Evolutionary conservation across 1,140 invertebrate genomes (phyloP).

Genomic region (Cherax quadricarinatus): DNA sequence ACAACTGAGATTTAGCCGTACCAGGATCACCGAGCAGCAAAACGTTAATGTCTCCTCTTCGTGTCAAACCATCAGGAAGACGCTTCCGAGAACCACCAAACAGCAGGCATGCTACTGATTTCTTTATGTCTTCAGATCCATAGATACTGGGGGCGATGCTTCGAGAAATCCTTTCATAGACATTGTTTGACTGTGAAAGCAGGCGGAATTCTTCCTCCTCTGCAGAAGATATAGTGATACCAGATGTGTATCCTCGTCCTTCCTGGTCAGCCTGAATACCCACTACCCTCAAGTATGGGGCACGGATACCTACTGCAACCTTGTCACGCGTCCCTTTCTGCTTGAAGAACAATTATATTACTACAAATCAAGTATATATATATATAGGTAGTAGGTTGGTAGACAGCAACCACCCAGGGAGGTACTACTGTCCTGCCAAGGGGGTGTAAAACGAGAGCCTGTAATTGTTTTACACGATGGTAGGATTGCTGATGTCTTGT

Average conservation of each 20-base stretch:
- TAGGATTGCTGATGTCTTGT: too few species aligned
- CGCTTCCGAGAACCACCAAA: slow-evolving; percentile 94
- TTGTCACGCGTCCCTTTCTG: slow-evolving; percentile 80
- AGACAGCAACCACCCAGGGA: too few species aligned
- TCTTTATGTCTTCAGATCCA: slow-evolving; percentile 96
- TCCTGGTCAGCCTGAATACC: slow-evolving; percentile 92
- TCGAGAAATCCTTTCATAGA: slow-evolving; percentile 92
- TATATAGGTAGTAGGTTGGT: too few species aligned
- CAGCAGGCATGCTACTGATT: slow-evolving; percentile 95
- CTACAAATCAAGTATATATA: too few species aligned
- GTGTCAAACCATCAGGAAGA: slow-evolving; percentile 95
- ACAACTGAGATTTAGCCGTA: slow-evolving; percentile 97
- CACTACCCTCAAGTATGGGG: slow-evolving; percentile 95
- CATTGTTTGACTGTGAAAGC: slow-evolving; percentile 88
- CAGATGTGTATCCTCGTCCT: slow-evolving; percentile 82
- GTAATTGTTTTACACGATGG: too few species aligned
- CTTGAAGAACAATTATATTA: slow-evolving; percentile 11
- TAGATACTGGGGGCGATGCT: slow-evolving; percentile 99
- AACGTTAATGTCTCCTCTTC: slow-evolving; percentile 98
- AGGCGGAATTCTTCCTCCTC: slow-evolving; percentile 95
- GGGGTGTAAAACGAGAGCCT: too few species aligned
- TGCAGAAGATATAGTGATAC: slow-evolving; percentile 79
- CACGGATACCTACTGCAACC: slow-evolving; percentile 92
- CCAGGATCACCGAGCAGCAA: slow-evolving; percentile 98
- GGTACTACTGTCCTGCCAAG: too few species aligned